Conservation (phyloP, 92 coral and sea anemone species). For the Zoanthus sociatus region DNA sequence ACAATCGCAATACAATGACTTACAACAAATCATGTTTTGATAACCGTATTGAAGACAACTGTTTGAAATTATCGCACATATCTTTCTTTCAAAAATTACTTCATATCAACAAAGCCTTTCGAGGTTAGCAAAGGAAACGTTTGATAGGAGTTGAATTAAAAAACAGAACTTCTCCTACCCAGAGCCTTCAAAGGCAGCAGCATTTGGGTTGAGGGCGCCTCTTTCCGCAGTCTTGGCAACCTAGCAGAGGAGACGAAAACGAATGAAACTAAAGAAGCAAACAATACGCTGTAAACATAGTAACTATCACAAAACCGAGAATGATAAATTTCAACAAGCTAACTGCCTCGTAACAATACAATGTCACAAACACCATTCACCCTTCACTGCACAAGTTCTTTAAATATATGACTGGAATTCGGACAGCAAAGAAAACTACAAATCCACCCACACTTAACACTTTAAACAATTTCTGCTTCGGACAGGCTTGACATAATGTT, state of each 20-base stretch:
- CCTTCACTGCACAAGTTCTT: conserved; percentile 42
- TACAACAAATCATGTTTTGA: conserved; percentile 17
- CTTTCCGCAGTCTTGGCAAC: conserved; percentile 49
- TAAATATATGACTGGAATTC: conserved; percentile 46
- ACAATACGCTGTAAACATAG: conserved; percentile 32
- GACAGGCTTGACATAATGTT: not conserved
- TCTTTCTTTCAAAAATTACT: not conserved
- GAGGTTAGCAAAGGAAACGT: not conserved
- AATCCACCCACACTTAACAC: conserved; percentile 9
- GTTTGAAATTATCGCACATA: not conserved
- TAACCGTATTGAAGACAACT: conserved; percentile 3
- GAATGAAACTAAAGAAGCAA: not conserved
- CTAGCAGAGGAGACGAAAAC: conserved; percentile 21
- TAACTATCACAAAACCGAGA: conserved; percentile 34
- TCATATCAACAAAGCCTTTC: not conserved
- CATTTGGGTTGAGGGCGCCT: conserved; percentile 57
- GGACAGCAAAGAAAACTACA: conserved; percentile 4
- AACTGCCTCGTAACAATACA: conserved; percentile 30
- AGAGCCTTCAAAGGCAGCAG: conserved; percentile 45
- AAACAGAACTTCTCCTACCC: not conserved
- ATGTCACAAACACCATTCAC: conserved; percentile 23
- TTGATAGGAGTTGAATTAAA: not conserved
- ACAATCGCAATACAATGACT: not conserved
- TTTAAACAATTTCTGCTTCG: conserved; percentile 6
- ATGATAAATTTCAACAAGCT: conserved; percentile 26